Evolutionary conservation across 2,888 invertebrate species (phyloP), one percentile per base, ranked within the genome.

Genomic region (Ichneumoninae sp.): DNA sequence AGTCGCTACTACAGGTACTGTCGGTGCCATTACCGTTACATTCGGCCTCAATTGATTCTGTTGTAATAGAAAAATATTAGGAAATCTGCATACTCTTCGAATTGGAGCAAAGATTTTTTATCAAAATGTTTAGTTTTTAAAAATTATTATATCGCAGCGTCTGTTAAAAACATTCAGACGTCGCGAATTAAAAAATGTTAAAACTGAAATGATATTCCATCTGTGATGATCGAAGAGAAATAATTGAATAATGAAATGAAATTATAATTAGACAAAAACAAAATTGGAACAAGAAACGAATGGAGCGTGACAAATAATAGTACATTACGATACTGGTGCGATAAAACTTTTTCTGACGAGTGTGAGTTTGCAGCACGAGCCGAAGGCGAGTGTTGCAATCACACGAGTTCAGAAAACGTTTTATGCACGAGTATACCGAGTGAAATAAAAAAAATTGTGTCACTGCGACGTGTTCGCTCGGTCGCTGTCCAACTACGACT

Each of bases 11-110:
- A 87, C 87, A 80, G 92, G 90, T 86, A 91, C 89, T 60, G 90
- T 90, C 72, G 85, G 82, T 40, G 91, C 89, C 60, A 91, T 88
- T 19, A 91, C 91, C 65, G 93, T 92, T 72, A 95, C 94, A 84
- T 94, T 94, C 86, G 95, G 95, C 92, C 95, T 94, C 84, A 95
- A 93, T 84, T 95, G 95, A 93, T 94, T 94, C 93, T 95, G 94
- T 90, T 94, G 93, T 13, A 90, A 50, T 0, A 57, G 4, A 93
- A 71, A 83, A 79, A 60, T 19, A 40, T 36, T 26, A 72, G 57
- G 50, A 79, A 75, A 71, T 54, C 1, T 1, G 33, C 1, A 50
- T 66, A 60, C 87, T 91, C 33, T 3, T 60, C 16, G 30, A 60
- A 30, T 30, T 13, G 7, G 4, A 16, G 22, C 4, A 33, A 30